Conservation (phyloP, 2,888 invertebrate species). For the Lycaena phlaeas region DNA sequence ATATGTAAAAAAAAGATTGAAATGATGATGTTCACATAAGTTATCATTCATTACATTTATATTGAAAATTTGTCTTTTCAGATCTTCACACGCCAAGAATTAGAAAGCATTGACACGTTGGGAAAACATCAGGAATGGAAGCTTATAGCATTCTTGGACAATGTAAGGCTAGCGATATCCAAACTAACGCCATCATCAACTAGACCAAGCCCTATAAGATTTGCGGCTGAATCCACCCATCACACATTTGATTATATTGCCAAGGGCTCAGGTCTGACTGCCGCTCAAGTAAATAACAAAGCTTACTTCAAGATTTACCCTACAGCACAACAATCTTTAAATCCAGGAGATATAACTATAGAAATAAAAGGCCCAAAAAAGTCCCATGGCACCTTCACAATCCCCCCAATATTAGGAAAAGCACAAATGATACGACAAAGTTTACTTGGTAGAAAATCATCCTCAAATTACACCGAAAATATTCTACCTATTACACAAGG, state of each 20-base stretch:
- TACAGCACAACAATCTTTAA: constrained; percentile 58
- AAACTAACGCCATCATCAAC: constrained; percentile 53
- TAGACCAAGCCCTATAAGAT: constrained; percentile 27
- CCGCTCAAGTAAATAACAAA: constrained; percentile 70
- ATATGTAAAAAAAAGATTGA: too few species aligned
- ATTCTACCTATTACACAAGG: constrained; percentile 59
- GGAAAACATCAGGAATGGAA: constrained; percentile 70
- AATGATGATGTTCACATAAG: too few species aligned
- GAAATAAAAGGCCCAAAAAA: constrained; percentile 62
- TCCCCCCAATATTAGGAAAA: constrained; percentile 60
- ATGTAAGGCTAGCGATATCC: constrained; percentile 55
- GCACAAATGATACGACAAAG: constrained; percentile 61
- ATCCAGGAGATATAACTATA: constrained; percentile 61
- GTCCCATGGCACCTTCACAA: constrained; percentile 53
- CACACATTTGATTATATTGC: constrained; percentile 70
- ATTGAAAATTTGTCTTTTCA: constrained; percentile 45
- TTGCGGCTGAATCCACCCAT: constrained; percentile 46
- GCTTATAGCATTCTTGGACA: constrained; percentile 65
- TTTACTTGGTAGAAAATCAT: constrained; percentile 48
- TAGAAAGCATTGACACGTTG: constrained; percentile 59
- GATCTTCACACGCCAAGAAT: constrained; percentile 72
- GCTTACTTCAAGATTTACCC: constrained; percentile 74
- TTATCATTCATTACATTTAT: too few species aligned
- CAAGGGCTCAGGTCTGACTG: constrained; percentile 74
- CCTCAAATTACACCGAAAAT: constrained; percentile 46